Base-by-base conservation (phyloP, 2,113 vertebrate genomes). In the Crocuta crocuta region DNA sequence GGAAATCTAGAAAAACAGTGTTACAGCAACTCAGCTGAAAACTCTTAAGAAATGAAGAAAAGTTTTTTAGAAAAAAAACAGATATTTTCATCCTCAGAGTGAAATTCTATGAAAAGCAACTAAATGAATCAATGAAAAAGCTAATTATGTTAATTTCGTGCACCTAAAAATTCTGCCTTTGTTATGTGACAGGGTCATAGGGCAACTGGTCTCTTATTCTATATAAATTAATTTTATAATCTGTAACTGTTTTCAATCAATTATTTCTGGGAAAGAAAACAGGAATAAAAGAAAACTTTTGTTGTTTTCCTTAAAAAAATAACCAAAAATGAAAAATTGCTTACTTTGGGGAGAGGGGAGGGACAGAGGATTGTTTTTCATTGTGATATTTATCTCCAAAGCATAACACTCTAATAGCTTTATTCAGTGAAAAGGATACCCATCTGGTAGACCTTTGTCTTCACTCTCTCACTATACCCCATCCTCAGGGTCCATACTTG, bases 1-100 rank as follows among this genome's bases (percentile, higher is more conserved):
- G 98, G 97, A 98, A 97, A 94, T 50, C 70, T 43, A 96, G 53
- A 16, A 2, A 94, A 87, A 95, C 1, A 5, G 89, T 71, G 35
- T 68, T 86, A 16, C 39, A 96, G 73, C 61, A 93, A 94, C 63
- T 92, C 33, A 85, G 35, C 19, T 92, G 39, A 94, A 95, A 95
- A 91, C 26, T 66, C 74, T 97, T 26, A 92, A 97, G 31, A 90
- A 48, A 33, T 48, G 28, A 95, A 68, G 74, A 80, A 79, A 89
- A 16, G 23, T 21, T 9, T 92, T 89, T 84, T 91, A 78, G 43
- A 31, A 87, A 92, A 90, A 78, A 1, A 39, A 31, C 65, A 43
- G 17, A 80, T 89, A 55, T 92, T 94, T 95, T 79, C 13, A 50
- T 63, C 74, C n/a, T 92, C 31, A 66, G 19, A 66, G 26, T 74